These are phyloP conservation scores for Meloidogyne floridensis DNA, from an alignment of 1,140 invertebrate genomes.

Conservation along the genomic window DNA sequence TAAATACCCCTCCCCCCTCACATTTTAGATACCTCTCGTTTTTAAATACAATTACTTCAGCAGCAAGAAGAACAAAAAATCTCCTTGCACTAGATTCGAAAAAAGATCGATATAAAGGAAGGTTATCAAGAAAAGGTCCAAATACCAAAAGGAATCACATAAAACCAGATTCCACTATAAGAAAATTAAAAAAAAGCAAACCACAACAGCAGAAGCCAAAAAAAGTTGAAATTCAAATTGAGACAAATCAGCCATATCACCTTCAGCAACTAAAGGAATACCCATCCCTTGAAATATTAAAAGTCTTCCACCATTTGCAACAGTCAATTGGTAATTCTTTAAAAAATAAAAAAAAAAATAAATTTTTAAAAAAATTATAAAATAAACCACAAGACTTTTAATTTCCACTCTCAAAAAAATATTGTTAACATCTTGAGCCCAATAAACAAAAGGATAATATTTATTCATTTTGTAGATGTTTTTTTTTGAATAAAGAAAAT, in stretches of 20 bases:
- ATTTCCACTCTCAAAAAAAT: not conserved
- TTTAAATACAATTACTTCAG: too few relatives aligned
- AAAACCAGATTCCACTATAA: too few relatives aligned
- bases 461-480: not conserved
- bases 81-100: too few relatives aligned
- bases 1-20: too few relatives aligned
- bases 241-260: not conserved
- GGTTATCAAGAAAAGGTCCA: too few relatives aligned
- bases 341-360: not conserved
- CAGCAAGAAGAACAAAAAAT: too few relatives aligned
- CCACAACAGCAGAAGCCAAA: not conserved
- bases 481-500: too few relatives aligned
- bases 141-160: too few relatives aligned
- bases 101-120: too few relatives aligned
- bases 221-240: not conserved
- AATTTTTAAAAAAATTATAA: not conserved
- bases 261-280: not conserved
- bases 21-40: too few relatives aligned
- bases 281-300: not conserved
- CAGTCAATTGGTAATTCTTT: not conserved
- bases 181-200: not conserved
- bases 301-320: not conserved
- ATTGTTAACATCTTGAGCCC: conserved; percentile 1
- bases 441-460: not conserved
- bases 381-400: not conserved